Evolutionary conservation across 1,140 invertebrate genomes (phyloP), one percentile per base, ranked within the genome.

Genomic region (Campoletis sonorensis): DNA sequence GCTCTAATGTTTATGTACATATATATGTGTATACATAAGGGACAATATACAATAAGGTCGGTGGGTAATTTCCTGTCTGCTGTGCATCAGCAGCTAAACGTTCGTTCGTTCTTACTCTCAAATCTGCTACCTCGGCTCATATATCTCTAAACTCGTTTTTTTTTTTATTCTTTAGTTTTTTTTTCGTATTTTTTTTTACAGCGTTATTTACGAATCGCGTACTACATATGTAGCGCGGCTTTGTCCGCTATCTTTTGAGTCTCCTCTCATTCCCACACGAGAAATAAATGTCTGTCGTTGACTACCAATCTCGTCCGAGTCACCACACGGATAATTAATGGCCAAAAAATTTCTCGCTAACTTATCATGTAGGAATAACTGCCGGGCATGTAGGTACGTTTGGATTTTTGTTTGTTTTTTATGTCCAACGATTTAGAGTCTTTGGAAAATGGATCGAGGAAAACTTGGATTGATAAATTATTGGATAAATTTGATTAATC

Each of bases 31-130:
- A 40, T 78, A 81, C 73, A 81, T 82, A 79, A 81, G 79, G 80
- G 81, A 84, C 83, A 84, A 84, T 82, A 84, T 79, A 82, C 83
- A 84, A 84, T 84, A 82, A 82, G 83, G 83, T 81, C 83, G 83
- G 64, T 78, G 73, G 83, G 83, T 84, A 84, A 84, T 84, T 84
- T 84, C 83, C 83, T 84, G 83, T 84, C 79, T 78, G 58, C 51
- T 54, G 61, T 81, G 51, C 67, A 78, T 40, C 75, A 58, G 79
- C 76, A 58, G 64, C 23, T 71, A 54, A 72, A 71, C 54, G 76
- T 72, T 61, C 11, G 49, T 10, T 77, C 16, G 58, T 75, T 77
- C 72, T 81, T 81, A 54, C 76, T 49, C 27, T 30, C 26, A 18
- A 18, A 70, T 68, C 51, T 61, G 27, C 51, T 76, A 21, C 54